These are phyloP conservation scores for Arremon aurantiirostris DNA, from an alignment of 2,797 vertebrate genomes.

Conservation along the genomic window DNA sequence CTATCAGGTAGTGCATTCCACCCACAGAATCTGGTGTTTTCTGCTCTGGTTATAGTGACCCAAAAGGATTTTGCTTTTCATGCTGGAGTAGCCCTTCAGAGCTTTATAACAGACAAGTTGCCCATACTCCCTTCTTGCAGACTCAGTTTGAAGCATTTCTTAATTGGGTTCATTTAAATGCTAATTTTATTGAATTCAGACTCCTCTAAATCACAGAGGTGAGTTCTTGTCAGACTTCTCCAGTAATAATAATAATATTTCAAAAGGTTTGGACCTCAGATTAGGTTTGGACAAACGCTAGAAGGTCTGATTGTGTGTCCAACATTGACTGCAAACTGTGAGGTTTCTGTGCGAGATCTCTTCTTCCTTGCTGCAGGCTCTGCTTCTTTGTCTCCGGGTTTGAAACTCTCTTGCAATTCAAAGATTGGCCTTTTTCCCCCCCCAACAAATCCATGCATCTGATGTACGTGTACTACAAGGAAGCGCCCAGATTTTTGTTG, in stretches of 20 bases:
- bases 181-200: conserved; percentile 53
- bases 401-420: not conserved
- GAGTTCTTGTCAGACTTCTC: conserved; percentile 3
- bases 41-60: not conserved
- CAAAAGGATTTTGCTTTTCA: not conserved
- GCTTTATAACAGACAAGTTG: not conserved
- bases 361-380: not conserved
- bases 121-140: not conserved
- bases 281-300: not conserved
- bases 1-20: not conserved
- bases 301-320: not conserved
- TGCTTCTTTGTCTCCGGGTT: not conserved
- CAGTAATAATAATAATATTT: conserved; percentile 24
- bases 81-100: not conserved
- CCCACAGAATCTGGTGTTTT: not conserved
- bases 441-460: not conserved
- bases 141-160: conserved; percentile 27
- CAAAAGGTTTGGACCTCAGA: not conserved
- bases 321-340: rapidly evolving
- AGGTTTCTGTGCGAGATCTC: not conserved
- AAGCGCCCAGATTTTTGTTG: not conserved
- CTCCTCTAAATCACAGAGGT: conserved; percentile 36
- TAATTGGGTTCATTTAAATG: conserved; percentile 65
- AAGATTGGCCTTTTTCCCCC: rapidly evolving
- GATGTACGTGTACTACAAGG: not conserved